Evolutionary conservation across 2,113 vertebrate genomes (phyloP).

Genomic region (Macroglossus sobrinus): DNA sequence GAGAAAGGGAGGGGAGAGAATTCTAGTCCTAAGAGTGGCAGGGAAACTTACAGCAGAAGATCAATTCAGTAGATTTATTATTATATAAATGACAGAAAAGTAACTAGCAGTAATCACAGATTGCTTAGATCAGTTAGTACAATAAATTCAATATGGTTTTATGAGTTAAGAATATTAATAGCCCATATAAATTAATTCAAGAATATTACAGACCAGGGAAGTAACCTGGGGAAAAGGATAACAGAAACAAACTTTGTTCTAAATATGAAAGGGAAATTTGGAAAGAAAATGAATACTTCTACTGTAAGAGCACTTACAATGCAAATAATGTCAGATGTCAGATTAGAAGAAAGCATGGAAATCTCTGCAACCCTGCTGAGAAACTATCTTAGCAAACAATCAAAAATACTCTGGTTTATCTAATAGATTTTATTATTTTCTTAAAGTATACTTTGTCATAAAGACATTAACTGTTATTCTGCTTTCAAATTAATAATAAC

Average conservation of each 20-base stretch:
- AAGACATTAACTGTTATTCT: background rate
- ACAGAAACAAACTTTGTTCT: background rate
- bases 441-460: background rate
- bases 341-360: background rate
- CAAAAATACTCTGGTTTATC: background rate
- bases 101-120: background rate
- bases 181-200: background rate
- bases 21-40: background rate
- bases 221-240: slow-evolving; percentile 48
- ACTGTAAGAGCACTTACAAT: background rate
- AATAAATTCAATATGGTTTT: background rate
- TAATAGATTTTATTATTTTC: background rate
- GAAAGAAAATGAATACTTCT: slow-evolving; percentile 43
- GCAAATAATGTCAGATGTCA: slow-evolving; percentile 26
- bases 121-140: background rate
- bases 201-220: background rate
- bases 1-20: background rate
- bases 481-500: slow-evolving; percentile 31
- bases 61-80: background rate
- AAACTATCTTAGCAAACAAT: background rate
- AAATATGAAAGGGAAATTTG: slow-evolving; percentile 11
- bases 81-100: background rate
- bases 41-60: background rate
- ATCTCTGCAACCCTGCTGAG: slow-evolving; percentile 26
- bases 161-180: background rate